phyloP scores from a whole-genome alignment of 2,113 vertebrate genomes.

The Leucopternis melanops region DNA sequence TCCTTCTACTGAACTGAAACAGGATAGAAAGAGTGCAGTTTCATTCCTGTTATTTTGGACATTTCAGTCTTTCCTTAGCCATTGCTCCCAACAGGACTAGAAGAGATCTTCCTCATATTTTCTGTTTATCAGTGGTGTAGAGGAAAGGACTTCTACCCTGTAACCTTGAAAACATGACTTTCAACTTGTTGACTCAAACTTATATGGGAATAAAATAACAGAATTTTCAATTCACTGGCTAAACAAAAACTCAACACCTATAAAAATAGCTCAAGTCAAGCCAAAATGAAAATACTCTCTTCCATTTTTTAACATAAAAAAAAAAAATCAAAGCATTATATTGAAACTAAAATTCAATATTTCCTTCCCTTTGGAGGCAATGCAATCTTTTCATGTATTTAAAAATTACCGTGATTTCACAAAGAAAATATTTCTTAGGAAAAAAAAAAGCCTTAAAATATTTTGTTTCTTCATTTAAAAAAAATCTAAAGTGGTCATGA shows the following conservation, averaged over 20 bases:
- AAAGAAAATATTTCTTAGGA: background rate
- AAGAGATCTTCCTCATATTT: background rate
- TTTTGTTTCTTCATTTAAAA: background rate
- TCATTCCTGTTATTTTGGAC: background rate
- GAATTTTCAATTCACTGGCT: background rate
- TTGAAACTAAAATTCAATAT: background rate
- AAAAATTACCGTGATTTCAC: background rate
- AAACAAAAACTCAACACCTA: background rate
- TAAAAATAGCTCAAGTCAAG: background rate
- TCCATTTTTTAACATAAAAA: background rate
- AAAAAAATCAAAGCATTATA: background rate
- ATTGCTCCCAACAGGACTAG: background rate
- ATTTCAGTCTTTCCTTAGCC: background rate
- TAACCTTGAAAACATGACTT: background rate
- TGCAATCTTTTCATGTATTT: background rate
- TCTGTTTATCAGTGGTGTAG: background rate
- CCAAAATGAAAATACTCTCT: background rate
- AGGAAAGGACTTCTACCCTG: background rate
- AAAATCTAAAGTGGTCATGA: background rate
- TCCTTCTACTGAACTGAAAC: background rate
- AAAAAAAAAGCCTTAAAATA: background rate
- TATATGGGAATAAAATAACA: background rate
- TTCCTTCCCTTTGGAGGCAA: background rate
- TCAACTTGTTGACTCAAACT: background rate
- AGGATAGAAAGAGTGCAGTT: background rate